These are phyloP conservation scores for Piaya cayana DNA, from an alignment of 2,113 vertebrate genomes.

Conservation along the genomic window DNA sequence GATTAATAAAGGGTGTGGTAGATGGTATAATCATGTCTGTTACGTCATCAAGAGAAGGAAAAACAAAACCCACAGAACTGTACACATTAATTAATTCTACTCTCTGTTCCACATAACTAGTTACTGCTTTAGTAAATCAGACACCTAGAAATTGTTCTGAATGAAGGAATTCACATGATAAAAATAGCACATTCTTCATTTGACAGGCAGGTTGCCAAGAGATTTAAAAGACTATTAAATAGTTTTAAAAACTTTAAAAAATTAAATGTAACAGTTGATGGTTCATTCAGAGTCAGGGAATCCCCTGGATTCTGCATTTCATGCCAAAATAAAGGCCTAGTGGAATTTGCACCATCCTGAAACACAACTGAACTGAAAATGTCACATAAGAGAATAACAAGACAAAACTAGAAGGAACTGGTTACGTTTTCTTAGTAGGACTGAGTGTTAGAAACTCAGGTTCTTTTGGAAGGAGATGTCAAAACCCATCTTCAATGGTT, in stretches of 20 bases:
- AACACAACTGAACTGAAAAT: background rate
- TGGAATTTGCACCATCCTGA: background rate
- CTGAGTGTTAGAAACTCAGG: background rate
- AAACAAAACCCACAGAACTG: background rate
- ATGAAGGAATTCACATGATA: background rate
- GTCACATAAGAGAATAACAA: background rate
- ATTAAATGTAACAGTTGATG: background rate
- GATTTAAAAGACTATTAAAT: constrained; percentile 27
- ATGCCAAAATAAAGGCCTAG: background rate
- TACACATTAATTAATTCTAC: background rate
- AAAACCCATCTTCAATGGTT: background rate
- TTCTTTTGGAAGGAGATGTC: background rate
- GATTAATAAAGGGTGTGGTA: background rate
- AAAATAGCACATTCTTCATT: background rate
- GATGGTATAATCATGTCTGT: background rate
- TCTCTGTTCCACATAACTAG: background rate
- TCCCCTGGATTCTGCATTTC: background rate
- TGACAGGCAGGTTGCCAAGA: background rate
- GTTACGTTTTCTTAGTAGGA: background rate
- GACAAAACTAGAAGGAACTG: background rate
- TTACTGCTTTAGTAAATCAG: background rate
- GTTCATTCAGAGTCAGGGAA: background rate
- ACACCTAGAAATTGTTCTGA: background rate
- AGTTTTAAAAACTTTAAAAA: background rate
- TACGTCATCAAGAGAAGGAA: background rate